Evolutionary conservation across 2,888 invertebrate species (phyloP).

Genomic region (Drosophila tanythrix): DNA sequence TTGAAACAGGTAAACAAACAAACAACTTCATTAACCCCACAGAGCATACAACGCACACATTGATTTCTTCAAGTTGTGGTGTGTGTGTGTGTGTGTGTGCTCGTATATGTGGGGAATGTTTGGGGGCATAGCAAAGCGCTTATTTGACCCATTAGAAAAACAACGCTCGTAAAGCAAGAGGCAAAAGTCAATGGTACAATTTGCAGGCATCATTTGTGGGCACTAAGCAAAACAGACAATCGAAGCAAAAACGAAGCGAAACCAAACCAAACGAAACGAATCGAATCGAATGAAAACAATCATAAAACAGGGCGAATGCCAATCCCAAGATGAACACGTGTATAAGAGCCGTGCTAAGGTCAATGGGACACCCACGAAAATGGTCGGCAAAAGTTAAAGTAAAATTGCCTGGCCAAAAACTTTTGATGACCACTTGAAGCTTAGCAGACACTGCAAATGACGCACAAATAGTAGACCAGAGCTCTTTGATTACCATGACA

Average conservation of each 20-base stretch:
- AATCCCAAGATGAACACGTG: constrained; percentile 54
- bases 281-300: constrained; percentile 59
- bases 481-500: constrained; percentile 70
- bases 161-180: constrained; percentile 58
- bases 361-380: constrained; percentile 29
- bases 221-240: constrained; percentile 69
- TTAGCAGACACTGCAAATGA: constrained; percentile 59
- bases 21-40: constrained; percentile 77
- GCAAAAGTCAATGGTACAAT: constrained; percentile 70
- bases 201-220: constrained; percentile 68
- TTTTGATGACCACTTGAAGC: constrained; percentile 66
- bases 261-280: constrained; percentile 50
- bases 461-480: constrained; percentile 51
- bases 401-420: constrained; percentile 48
- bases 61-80: constrained; percentile 37
- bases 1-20: constrained; percentile 62
- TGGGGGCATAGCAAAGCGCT: constrained; percentile 53
- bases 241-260: constrained; percentile 27
- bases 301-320: constrained; percentile 51
- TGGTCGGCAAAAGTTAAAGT: constrained; percentile 39
- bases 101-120: constrained; percentile 24
- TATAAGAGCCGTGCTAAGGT: constrained; percentile 48
- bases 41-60: constrained; percentile 53
- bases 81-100: constrained; percentile 7
- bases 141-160: constrained; percentile 71